phyloP scores from a whole-genome alignment of 2,888 invertebrate species.

The Erpobdella octoculata region DNA sequence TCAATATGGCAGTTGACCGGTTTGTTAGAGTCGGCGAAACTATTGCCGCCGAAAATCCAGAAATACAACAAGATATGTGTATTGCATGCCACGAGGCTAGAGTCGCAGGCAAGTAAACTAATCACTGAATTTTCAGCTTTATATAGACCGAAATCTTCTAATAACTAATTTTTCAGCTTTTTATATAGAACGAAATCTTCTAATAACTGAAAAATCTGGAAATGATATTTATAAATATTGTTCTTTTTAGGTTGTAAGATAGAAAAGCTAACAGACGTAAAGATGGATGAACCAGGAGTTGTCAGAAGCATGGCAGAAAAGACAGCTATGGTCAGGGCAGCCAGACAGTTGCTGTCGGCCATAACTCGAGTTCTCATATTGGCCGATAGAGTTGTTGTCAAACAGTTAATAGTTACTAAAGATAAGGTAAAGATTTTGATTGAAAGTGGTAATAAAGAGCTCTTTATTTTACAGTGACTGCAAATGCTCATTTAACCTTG shows the following conservation, averaged over 20 bases:
- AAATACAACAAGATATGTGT: slow-evolving; percentile 93
- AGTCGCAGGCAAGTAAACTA: slow-evolving; percentile 66
- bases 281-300: slow-evolving; percentile 53
- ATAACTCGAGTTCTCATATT: slow-evolving; percentile 89
- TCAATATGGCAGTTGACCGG: slow-evolving; percentile 90
- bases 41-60: slow-evolving; percentile 94
- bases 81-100: slow-evolving; percentile 94
- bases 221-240: background rate
- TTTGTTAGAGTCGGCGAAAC: slow-evolving; percentile 97
- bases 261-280: slow-evolving; percentile 71
- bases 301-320: slow-evolving; percentile 42
- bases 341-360: slow-evolving; percentile 81
- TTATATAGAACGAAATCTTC: background rate
- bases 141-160: too few relatives aligned
- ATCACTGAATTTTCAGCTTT: background rate
- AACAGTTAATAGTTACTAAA: slow-evolving; percentile 86
- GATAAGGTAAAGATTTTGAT: slow-evolving; percentile 71
- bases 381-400: slow-evolving; percentile 93
- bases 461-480: too few relatives aligned
- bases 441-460: too few relatives aligned
- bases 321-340: slow-evolving; percentile 72
- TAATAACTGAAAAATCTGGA: background rate
- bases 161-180: background rate
- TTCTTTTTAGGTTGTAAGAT: slow-evolving; percentile 70
- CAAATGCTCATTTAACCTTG: too few relatives aligned